phyloP scores from a whole-genome alignment of 2,113 vertebrate genomes.

The Aegotheles bennettii region DNA sequence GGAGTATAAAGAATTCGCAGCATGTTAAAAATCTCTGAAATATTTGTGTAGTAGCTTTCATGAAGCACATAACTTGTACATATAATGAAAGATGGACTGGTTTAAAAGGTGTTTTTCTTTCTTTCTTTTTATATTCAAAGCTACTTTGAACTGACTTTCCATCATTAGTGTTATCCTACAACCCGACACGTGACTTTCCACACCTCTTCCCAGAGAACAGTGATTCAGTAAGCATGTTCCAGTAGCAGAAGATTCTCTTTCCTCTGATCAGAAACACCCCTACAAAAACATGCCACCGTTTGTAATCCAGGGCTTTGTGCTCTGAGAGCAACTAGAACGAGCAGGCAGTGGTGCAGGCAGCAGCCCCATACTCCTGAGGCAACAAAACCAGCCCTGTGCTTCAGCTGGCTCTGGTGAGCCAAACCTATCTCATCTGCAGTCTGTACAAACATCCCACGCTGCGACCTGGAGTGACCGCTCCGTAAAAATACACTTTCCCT shows the following conservation, averaged over 20 bases:
- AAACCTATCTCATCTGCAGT: neutral
- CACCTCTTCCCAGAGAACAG: neutral
- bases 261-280: neutral
- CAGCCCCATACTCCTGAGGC: neutral
- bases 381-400: neutral
- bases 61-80: fast-evolving
- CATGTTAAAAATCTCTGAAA: neutral
- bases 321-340: neutral
- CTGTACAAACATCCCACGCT: neutral
- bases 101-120: neutral
- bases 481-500: neutral
- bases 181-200: neutral
- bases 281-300: fast-evolving
- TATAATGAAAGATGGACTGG: neutral
- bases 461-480: fast-evolving
- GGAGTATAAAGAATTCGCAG: neutral
- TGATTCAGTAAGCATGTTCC: neutral
- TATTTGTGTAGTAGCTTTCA: neutral
- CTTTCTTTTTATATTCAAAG: neutral
- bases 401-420: neutral
- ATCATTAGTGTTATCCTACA: neutral
- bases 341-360: neutral
- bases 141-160: neutral
- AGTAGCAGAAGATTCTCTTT: neutral
- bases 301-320: neutral